Conservation (phyloP, 1,140 invertebrate species). For the Magallana gigas region DNA sequence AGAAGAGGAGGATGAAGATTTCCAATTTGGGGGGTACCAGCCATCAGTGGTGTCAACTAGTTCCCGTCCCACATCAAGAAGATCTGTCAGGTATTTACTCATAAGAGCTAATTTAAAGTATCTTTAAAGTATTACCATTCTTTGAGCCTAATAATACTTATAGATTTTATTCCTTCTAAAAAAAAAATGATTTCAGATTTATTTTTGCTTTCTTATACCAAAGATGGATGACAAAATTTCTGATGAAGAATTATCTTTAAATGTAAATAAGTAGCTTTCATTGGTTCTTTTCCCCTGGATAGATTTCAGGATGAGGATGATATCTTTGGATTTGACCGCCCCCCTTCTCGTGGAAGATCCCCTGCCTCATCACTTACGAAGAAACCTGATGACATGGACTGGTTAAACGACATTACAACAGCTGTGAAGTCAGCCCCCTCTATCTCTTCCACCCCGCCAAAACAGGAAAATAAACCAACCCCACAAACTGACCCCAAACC, state of each 20-base stretch:
- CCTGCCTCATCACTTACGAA: slow-evolving; percentile 44
- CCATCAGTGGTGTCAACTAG: slow-evolving; percentile 69
- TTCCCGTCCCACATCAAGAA: slow-evolving; percentile 66
- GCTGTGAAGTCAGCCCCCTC: slow-evolving; percentile 40
- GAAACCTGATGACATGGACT: slow-evolving; percentile 66
- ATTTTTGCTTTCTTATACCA: too few species aligned
- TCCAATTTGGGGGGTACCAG: slow-evolving; percentile 70
- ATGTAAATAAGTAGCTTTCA: too few species aligned
- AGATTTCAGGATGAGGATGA: slow-evolving; percentile 73
- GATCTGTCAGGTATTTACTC: slow-evolving; percentile 66
- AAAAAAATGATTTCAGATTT: too few species aligned
- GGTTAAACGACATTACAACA: slow-evolving; percentile 60
- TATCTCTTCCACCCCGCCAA: not conserved
- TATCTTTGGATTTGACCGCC: slow-evolving; percentile 69
- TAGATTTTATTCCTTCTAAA: too few species aligned
- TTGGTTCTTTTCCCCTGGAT: not conserved
- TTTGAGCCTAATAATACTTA: too few species aligned
- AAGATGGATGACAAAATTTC: too few species aligned
- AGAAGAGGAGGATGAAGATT: slow-evolving; percentile 67
- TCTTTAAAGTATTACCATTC: too few species aligned
- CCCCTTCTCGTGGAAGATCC: slow-evolving; percentile 56
- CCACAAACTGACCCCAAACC: slow-evolving; percentile 41
- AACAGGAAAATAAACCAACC: not conserved
- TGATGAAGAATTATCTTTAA: too few species aligned
- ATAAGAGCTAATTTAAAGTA: too few species aligned